Evolutionary conservation across 2,888 invertebrate species (phyloP), one percentile per base, ranked within the genome.

Genomic region (Torymus auratus): DNA sequence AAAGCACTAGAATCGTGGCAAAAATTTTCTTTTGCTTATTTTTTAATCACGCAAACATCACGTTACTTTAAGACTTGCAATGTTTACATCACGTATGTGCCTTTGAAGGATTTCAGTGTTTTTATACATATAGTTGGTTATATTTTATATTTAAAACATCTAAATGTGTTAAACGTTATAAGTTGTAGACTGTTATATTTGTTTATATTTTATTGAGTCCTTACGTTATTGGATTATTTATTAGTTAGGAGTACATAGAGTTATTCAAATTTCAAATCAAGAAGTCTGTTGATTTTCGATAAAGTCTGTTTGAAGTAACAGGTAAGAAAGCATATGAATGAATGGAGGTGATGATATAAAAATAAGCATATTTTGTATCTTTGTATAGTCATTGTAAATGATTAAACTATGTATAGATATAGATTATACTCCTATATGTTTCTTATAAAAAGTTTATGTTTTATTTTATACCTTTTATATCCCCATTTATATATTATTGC

Each of bases 351-450:
- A 62, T 69, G 55, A 61, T 60, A n/a, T 28, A n/a, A 52, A 61
- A 55, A 73, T 41, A 41, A 5, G 20, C 56, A 62, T 2, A 64
- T 74, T 74, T 80, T 70, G 50, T 70, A 75, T 75, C 23, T 76
- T 62, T 79, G 56, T 79, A 79, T 69, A 69, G 52, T 64, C n/a
- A 70, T 65, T 81, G 77, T 81, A 69, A 72, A 72, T 75, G 62
- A 64, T 58, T n/a, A 61, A 77, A 70, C 23, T 65, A 67, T 75
- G 71, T 80, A 80, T 58, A 80, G 60, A 23, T 80, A 28, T 58
- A 75, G 11, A 55, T 75, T 75, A 80, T 61, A 74, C 15, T 50
- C 28, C 58, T 73, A 41, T 64, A 65, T 69, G 15, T 80, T 80
- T 74, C 62, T 55, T 80, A 65, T 23, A 71, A 79, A 79, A 67